Evolutionary conservation across 2,113 vertebrate species (phyloP).

Genomic region (Ceyx margarethae): DNA sequence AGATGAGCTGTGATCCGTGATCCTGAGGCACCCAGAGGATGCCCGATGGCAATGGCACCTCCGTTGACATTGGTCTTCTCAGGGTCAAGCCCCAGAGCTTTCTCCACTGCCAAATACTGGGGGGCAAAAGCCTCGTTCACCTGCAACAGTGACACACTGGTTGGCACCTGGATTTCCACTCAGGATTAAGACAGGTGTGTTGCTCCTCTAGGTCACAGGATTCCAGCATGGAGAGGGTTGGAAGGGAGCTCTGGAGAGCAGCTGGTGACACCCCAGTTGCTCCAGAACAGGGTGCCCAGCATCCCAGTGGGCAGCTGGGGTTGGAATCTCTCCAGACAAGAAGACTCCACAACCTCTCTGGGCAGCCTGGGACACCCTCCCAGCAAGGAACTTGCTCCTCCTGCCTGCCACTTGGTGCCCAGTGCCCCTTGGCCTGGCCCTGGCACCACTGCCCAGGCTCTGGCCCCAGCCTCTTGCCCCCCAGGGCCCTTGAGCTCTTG

Average conservation of each 20-base stretch:
- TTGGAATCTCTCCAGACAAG: too few species aligned
- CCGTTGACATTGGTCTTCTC: constrained; percentile 90
- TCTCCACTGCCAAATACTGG: constrained; percentile 90
- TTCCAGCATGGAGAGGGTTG: not conserved
- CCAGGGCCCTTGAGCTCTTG: too few species aligned
- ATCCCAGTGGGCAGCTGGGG: too few species aligned
- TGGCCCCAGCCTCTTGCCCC: too few species aligned
- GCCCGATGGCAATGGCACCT: constrained; percentile 93
- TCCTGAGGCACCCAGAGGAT: constrained; percentile 91
- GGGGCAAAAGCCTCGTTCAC: constrained; percentile 96
- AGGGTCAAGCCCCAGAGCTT: constrained; percentile 83
- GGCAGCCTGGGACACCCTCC: too few species aligned
- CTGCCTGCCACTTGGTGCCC: too few species aligned
- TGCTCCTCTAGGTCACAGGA: not conserved
- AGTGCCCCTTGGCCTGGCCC: too few species aligned
- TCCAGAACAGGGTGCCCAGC: not conserved
- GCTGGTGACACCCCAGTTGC: not conserved
- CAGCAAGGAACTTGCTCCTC: too few species aligned
- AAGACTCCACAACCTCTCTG: too few species aligned
- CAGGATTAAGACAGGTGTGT: rapidly evolving
- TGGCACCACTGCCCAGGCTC: too few species aligned
- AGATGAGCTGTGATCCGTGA: constrained; percentile 90
- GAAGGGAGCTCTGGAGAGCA: not conserved
- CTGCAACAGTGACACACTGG: constrained; percentile 56
- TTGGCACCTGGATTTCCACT: rapidly evolving